A percentile compares a stretch with the other conserved stretches of the same genome.
These are phyloP conservation scores for Lycaon pictus DNA, from an alignment of 2,113 vertebrate species.

Conservation along the genomic window DNA sequence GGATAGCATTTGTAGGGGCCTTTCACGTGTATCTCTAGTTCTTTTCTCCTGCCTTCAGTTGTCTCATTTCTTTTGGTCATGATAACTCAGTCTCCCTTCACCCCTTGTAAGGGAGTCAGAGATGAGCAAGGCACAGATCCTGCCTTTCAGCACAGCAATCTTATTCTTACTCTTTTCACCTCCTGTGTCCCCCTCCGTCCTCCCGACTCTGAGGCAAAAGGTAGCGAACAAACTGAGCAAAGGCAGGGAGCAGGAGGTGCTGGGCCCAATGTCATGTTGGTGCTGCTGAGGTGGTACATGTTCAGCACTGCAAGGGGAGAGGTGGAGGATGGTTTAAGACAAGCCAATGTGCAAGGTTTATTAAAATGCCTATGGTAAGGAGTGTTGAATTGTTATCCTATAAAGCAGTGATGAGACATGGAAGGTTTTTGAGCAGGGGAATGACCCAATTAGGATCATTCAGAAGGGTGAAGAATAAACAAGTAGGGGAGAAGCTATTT, in stretches of 20 bases:
- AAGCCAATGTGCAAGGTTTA: background rate
- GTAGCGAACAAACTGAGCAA: background rate
- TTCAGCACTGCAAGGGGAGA: background rate
- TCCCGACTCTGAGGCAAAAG: background rate
- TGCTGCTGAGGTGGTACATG: background rate
- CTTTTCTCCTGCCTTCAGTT: background rate
- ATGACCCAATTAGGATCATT: background rate
- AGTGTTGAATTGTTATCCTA: background rate
- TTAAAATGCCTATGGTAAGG: background rate
- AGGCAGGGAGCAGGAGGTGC: background rate
- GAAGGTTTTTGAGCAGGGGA: background rate
- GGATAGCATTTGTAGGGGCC: background rate
- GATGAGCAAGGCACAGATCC: background rate
- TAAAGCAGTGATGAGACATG: background rate
- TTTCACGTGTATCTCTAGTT: background rate
- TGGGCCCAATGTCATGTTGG: background rate
- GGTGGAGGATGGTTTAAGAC: background rate
- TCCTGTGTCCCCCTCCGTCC: background rate
- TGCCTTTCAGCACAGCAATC: background rate
- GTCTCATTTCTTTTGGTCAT: background rate
- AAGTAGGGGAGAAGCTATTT: background rate
- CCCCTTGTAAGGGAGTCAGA: background rate
- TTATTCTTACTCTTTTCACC: background rate
- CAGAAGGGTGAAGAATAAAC: background rate
- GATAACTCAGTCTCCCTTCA: background rate